Evolutionary conservation across 2,113 vertebrate genomes (phyloP), one percentile per base, ranked within the genome.

Genomic region (Isichthys henryi): DNA sequence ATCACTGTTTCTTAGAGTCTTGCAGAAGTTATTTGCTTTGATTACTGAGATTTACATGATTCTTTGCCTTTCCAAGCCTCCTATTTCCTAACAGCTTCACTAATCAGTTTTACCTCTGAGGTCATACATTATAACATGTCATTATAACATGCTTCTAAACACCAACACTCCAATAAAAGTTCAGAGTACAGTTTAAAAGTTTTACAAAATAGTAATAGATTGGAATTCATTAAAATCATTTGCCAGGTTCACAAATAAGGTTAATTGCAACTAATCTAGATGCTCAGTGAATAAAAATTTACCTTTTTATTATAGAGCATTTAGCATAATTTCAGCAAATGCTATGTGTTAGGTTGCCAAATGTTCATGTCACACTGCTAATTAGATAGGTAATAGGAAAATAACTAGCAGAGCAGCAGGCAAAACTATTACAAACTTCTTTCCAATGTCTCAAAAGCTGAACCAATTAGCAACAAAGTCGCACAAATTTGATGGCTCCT

Each of bases 11-110:
- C 66, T 23, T 17, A 87, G 46, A 90, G 31, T 35, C 31, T 48
- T 70, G 43, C 43, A 49, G 84, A 90, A 39, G 5, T 50, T 90
- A 87, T 77, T 86, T 50, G 49, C 85, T 50, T 43, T 90, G 85
- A 87, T 90, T 87, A 87, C 31, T 87, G 70, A 21, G 27, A 87
- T 77, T 10, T 90, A 87, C 85, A 87, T 45, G 31, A 87, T 77
- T 87, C 48, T 82, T 74, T 89, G 50, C 77, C 39, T 85, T 86
- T 87, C 23, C 85, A 89, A 86, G 58, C 53, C 48, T 31, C 45
- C 27, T 70, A 2, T 46, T 89, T 89, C 46, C 19, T 77, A 52
- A 85, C 35, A 39, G 39, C 35, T n/a, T 89, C 21, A 45, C 80
- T 85, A 89, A 84, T 85, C 49, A 89, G 39, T 35, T 13, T 35